Conservation (phyloP, 92 coral and sea anemone genomes). For the Pocillopora meandrina region DNA sequence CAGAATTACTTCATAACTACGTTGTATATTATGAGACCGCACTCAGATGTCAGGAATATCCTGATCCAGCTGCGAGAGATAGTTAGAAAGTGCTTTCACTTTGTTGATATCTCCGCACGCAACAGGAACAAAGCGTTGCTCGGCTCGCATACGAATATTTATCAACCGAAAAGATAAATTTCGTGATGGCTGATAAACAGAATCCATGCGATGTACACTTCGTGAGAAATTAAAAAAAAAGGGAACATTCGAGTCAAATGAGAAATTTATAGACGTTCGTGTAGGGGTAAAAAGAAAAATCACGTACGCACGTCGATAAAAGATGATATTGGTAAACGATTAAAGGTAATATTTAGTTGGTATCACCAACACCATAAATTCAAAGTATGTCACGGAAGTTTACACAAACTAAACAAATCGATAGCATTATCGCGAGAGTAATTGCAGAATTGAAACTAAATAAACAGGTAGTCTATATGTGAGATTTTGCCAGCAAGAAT, state of each 20-base stretch:
- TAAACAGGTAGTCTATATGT: constrained; percentile 25
- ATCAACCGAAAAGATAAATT: neutral
- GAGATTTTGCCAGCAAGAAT: neutral
- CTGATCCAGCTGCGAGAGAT: neutral
- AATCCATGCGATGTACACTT: neutral
- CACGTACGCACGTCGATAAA: constrained; percentile 29
- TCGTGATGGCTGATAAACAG: neutral
- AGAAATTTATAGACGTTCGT: constrained; percentile 20
- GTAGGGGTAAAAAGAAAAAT: constrained; percentile 24
- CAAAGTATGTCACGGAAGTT: constrained; percentile 58
- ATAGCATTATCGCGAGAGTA: constrained; percentile 48
- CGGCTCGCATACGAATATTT: neutral
- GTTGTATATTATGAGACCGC: constrained; percentile 43
- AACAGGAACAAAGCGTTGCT: neutral
- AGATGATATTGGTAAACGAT: constrained; percentile 29
- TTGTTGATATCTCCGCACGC: constrained; percentile 21
- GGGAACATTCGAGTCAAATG: neutral
- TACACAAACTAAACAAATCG: constrained; percentile 54
- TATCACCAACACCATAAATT: constrained; percentile 50
- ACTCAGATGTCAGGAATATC: constrained; percentile 25
- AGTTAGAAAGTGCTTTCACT: constrained; percentile 5
- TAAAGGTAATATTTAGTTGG: constrained; percentile 31
- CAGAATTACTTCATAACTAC: constrained; percentile 28
- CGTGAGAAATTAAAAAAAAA: neutral
- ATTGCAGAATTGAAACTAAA: constrained; percentile 44